Base-by-base conservation (phyloP, 1,140 invertebrate genomes). In the Campodea augens region DNA sequence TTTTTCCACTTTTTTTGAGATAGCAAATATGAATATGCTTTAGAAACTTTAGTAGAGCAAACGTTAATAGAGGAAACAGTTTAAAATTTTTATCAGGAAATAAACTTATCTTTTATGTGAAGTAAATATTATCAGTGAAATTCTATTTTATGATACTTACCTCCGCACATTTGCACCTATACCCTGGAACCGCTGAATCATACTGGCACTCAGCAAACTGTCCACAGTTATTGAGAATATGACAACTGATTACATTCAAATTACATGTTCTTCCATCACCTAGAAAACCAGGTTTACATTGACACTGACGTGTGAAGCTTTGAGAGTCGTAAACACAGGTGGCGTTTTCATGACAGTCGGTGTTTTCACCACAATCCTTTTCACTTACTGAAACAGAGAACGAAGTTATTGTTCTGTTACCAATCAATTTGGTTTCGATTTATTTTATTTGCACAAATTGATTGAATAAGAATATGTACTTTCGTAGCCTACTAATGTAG, bases 171-270 rank as follows among this genome's bases (percentile, higher is more conserved):
- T 64, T 54, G 52, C 74, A 76, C 10, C 58, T 57, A 49, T 68
- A 73, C 43, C 64, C 66, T 21, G 49, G 54, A 15, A 60, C 51
- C 55, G 65, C 32, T 43, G 70, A 60, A 43, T 77, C 71, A 52
- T 75, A 83, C 0, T 73, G 64, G 59, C 92, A 96, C 25, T 78
- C 67, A n/a, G 85, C 88, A 57, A 90, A 75, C 3, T 61, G 51
- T 43, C 77, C 77, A 59, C 91, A 96, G 60, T 90, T 87, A 54
- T 86, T 77, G 1, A 78, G 57, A 3, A 78, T 65, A 53, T 89
- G 79, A 55, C 90, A 93, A 1, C 77, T 73, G n/a, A 72, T 65
- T 18, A 73, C 67, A 49, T 69, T 65, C 43, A 68, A 72, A 22
- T 54, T 41, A 47, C 68, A 69, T 4, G 42, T 51, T 19, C 57